Percentiles rank a stretch among this genome's conserved stretches.
Conservation (phyloP, 1,140 invertebrate species). For the Cotesia chilonis region DNA sequence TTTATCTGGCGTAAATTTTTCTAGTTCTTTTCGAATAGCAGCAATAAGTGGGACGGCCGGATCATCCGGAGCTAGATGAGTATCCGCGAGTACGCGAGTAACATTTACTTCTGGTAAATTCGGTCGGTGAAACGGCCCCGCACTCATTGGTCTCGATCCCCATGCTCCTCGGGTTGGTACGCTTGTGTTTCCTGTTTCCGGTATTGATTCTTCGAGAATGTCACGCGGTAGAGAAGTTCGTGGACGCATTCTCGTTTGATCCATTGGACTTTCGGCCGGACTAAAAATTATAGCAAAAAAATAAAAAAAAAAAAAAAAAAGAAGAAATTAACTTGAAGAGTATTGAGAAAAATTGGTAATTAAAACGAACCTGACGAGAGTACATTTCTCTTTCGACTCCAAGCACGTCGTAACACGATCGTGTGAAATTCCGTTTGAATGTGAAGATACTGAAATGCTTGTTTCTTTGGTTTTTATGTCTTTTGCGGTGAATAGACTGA, state of each 20-base stretch:
- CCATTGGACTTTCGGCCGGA: slow-evolving; percentile 42
- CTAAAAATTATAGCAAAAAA: slow-evolving; percentile 38
- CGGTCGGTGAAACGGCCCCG: slow-evolving; percentile 70
- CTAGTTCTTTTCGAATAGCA: slow-evolving; percentile 72
- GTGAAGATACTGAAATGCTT: slow-evolving; percentile 32
- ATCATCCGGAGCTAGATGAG: slow-evolving; percentile 65
- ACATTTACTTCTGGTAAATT: slow-evolving; percentile 63
- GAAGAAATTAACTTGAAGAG: slow-evolving; percentile 5
- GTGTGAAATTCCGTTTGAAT: slow-evolving; percentile 39
- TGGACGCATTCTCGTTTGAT: slow-evolving; percentile 51
- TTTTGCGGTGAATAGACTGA: slow-evolving; percentile 71
- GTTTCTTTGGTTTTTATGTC: slow-evolving; percentile 61
- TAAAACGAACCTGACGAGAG: slow-evolving; percentile 61
- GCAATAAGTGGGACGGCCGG: slow-evolving; percentile 72
- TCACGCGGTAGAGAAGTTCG: slow-evolving; percentile 57
- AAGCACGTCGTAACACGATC: slow-evolving; percentile 46
- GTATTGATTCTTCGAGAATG: slow-evolving; percentile 40
- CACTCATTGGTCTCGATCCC: slow-evolving; percentile 69
- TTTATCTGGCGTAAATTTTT: slow-evolving; percentile 56
- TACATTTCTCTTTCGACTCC: slow-evolving; percentile 62
- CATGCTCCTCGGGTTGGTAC: slow-evolving; percentile 63
- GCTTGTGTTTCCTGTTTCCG: slow-evolving; percentile 48
- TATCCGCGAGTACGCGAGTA: slow-evolving; percentile 63
- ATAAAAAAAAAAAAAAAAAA: slow-evolving; percentile 10
- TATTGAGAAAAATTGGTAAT: not conserved